Evolutionary conservation across 2,797 vertebrate species (phyloP), one percentile per base, ranked within the genome.

Genomic region (Mastacembelus armatus): DNA sequence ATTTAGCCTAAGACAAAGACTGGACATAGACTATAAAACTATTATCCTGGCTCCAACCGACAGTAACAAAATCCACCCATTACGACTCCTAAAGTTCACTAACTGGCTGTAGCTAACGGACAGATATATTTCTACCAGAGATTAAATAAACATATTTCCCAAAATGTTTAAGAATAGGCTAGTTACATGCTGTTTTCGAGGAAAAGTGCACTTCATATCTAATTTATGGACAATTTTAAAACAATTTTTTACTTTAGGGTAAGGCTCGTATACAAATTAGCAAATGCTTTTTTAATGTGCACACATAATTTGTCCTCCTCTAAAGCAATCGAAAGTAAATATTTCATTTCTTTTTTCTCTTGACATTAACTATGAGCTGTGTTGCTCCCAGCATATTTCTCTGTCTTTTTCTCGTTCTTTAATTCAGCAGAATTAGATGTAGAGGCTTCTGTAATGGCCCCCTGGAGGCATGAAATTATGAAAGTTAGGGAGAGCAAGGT

Each of bases 381-480:
- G 39, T 51, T 5, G 73, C 78, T 80, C 52, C 58, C 67, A 70
- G 73, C 74, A 44, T 40, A 63, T 82, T 73, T 57, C 33, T 27
- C 29, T 30, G 15, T 44, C n/a, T 66, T 51, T 45, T 40, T 47
- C n/a, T 27, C 56, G 67, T 77, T 58, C 71, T 82, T 81, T 86
- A 89, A 88, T 86, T 88, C 78, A 74, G 82, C 77, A 73, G 80
- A 88, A 86, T 91, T 85, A 89, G 83, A 90, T 71, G 78, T 79
- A 84, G 85, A 84, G 73, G 85, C 83, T 84, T 80, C 79, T 68
- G 75, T 91, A 91, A 90, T 85, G 82, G 73, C 64, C 78, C 86
- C 90, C 87, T 9, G 60, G 76, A 88, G 92, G 84, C 78, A 85
- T 71, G 65, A 70, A 89, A 89, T 90, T 89, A 89, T 89, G 85